Base-by-base conservation (phyloP, 2,113 vertebrate genomes). In the Heterocephalus glaber region DNA sequence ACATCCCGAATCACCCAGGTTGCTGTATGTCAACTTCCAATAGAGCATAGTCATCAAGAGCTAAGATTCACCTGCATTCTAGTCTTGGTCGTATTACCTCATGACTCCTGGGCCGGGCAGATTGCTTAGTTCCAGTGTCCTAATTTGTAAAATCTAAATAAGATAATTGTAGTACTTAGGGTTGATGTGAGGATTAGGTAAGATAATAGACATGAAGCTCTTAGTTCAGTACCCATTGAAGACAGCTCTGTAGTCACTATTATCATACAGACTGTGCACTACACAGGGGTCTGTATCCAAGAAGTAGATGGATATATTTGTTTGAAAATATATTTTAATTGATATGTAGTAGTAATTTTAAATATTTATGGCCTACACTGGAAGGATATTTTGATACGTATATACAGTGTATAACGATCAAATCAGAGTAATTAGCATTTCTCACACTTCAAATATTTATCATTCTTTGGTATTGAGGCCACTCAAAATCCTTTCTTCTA, bases 101-200 rank as follows among this genome's bases (percentile, higher is more conserved):
- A 19, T 30, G 85, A 30, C 14, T 89, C 66, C 72, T 89, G 54
- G 72, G 66, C 52, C 77, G 74, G 58, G 33, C n/a, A 89, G n/a
- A 56, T 66, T 28, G 6, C 63, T 76, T 14, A 80, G n/a, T 52
- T 35, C 65, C 5, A 47, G 61, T 49, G 41, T 47, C 58, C 52
- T 77, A 61, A n/a, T 63, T 90, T 66, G 3, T n/a, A 88, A 84
- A 92, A 81, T 90, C 47, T 41, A 91, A 92, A 86, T 65, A 28
- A 54, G 24, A 70, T 89, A 68, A 84, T 80, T 86, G 33, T 89
- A 79, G 54, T 54, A 60, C 19, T 85, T 72, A 44, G 22, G 66
- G 44, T 68, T 96, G 80, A 70, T 79, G 41, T 61, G 61, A 65
- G 7, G 49, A 68, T 72, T 86, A 77, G 47, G 70, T 92, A 33